A percentile compares a stretch with the other conserved stretches of the same genome.
These are phyloP conservation scores for Drosophila athabasca DNA, from an alignment of 1,140 invertebrate species.

Conservation along the genomic window DNA sequence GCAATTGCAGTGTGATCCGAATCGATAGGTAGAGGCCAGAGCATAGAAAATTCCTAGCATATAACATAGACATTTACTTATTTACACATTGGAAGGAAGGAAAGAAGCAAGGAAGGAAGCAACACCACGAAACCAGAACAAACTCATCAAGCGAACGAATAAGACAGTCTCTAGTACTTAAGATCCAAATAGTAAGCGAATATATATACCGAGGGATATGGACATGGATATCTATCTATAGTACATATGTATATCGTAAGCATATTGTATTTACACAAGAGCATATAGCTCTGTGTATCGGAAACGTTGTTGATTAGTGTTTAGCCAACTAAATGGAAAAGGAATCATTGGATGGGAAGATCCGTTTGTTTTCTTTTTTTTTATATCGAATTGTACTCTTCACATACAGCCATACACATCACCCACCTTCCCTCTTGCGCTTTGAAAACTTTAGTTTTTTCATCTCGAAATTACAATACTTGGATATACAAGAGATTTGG, in stretches of 20 bases:
- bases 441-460: too few species aligned
- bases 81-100: background rate
- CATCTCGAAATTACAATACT: too few species aligned
- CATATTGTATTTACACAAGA: constrained; percentile 43
- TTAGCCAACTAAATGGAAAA: constrained; percentile 52
- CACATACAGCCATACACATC: too few species aligned
- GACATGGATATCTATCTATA: constrained; percentile 16
- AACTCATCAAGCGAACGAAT: constrained; percentile 56
- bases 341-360: constrained; percentile 8
- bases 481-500: too few species aligned
- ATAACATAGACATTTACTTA: constrained; percentile 28
- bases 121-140: constrained; percentile 41
- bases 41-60: constrained; percentile 6
- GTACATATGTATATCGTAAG: constrained; percentile 22
- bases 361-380: background rate
- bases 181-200: constrained; percentile 13
- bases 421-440: too few species aligned
- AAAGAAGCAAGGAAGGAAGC: background rate
- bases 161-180: constrained; percentile 63
- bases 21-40: constrained; percentile 2
- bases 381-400: background rate
- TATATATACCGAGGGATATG: constrained; percentile 9
- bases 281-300: constrained; percentile 55
- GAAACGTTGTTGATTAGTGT: constrained; percentile 70
- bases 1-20: constrained; percentile 32